These are phyloP conservation scores for Triops longicaudatus DNA, from an alignment of 1,140 invertebrate genomes.

Conservation along the genomic window DNA sequence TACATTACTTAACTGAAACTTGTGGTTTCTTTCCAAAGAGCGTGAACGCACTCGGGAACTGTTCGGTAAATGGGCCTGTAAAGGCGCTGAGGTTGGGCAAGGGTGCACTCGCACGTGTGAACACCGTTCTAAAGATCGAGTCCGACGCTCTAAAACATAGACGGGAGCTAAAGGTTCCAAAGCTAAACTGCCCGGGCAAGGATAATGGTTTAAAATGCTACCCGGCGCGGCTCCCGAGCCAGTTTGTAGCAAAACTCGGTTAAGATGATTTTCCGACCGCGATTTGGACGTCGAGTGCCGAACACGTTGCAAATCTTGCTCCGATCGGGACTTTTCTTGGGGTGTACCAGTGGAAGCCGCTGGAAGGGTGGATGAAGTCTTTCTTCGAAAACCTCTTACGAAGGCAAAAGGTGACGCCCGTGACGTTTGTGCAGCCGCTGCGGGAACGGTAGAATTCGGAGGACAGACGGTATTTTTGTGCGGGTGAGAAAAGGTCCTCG, in stretches of 20 bases:
- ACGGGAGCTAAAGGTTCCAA: slow-evolving; percentile 21
- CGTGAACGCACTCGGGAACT: slow-evolving; percentile 32
- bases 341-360: neutral
- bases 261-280: slow-evolving; percentile 39
- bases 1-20: slow-evolving; percentile 31
- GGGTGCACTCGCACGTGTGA: slow-evolving; percentile 22
- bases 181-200: neutral
- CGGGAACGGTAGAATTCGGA: slow-evolving; percentile 17
- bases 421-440: slow-evolving; percentile 18
- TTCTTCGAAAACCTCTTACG: neutral
- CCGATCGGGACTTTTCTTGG: slow-evolving; percentile 24
- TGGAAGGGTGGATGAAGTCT: slow-evolving; percentile 4
- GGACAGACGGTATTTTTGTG: slow-evolving; percentile 32
- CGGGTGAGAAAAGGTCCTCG: slow-evolving; percentile 35
- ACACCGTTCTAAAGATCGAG: slow-evolving; percentile 35
- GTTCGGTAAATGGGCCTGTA: slow-evolving; percentile 17
- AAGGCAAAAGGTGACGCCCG: slow-evolving; percentile 19
- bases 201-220: slow-evolving; percentile 26
- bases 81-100: slow-evolving; percentile 19
- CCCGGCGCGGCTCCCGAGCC: slow-evolving; percentile 27
- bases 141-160: slow-evolving; percentile 29
- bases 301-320: slow-evolving; percentile 24
- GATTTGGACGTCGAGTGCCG: slow-evolving; percentile 35
- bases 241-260: slow-evolving; percentile 34
- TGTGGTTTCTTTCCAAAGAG: slow-evolving; percentile 37